Evolutionary conservation across 2,888 invertebrate genomes (phyloP).

Genomic region (Diploptera punctata): DNA sequence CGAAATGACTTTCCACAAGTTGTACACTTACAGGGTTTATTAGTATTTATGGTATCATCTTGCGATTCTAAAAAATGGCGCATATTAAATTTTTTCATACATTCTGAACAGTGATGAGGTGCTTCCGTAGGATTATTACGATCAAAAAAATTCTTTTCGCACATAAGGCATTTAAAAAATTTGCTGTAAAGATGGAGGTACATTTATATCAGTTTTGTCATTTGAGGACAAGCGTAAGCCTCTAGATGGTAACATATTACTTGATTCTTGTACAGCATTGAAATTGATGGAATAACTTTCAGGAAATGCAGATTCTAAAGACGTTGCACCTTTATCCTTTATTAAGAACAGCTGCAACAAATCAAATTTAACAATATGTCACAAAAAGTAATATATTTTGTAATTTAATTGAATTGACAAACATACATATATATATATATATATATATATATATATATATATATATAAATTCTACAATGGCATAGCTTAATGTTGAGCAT

Average conservation of each 20-base stretch:
- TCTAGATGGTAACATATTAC: not conserved
- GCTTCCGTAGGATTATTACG: not conserved
- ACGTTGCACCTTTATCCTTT: not conserved
- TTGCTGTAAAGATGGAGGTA: not conserved
- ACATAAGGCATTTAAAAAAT: constrained; percentile 5
- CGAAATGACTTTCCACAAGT: constrained; percentile 19
- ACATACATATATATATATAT: no score
- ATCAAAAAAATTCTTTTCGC: constrained; percentile 5
- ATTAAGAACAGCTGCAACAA: constrained; percentile 11
- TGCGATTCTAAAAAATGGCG: not conserved
- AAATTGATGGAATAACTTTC: not conserved
- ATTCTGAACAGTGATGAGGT: constrained; percentile 9
- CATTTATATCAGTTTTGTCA: not conserved
- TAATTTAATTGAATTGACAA: no score
- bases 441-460: no score
- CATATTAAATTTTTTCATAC: not conserved
- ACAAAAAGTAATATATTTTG: no score
- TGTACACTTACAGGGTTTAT: not conserved
- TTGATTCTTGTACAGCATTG: not conserved
- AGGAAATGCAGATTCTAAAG: not conserved
- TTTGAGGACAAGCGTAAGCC: not conserved
- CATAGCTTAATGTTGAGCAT: no score
- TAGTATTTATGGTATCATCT: not conserved
- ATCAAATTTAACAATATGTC: no score
- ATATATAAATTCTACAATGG: no score